Base-by-base conservation (phyloP, 30 jellyfish, hydroid and myxozoan genomes). In the Aurelia sp. region DNA sequence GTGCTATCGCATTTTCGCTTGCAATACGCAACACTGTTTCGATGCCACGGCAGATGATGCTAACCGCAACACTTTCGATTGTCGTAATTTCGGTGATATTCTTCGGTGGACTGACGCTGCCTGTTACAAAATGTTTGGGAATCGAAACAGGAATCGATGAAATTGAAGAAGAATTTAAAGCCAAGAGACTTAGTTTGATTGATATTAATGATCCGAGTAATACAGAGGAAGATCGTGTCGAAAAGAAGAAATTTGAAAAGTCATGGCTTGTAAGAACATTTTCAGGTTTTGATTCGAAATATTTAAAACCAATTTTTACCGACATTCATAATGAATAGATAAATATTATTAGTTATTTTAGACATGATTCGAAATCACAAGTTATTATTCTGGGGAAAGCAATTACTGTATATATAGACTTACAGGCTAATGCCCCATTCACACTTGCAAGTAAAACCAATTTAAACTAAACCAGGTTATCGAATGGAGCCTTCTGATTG, bases 1-100 rank as follows among this genome's bases (percentile, higher is more conserved):
- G 99, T 4, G 99, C 99, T 35, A 92, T 96, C 68, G 99, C 99
- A 11, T 96, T 96, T 72, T 93, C 99, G 30, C 86, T 96, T 17
- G 99, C 99, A 21, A 96, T 96, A 65, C 97, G 99, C 20, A 96
- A 96, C 77, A 96, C 99, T 16, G 98, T 90, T 4, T 91, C 99
- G 3, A 92, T 74, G 60, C 98, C 98, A 24, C 90, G 99, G 44
- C 98, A 96, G 74, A 89, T 96, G 98, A 96, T 96, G 99, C 82
- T 96, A 17, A 96, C 99, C 47, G 98, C 99, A 19, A 96, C 99
- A 3, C 68, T 96, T 63, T 72, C 93, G 18, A 91, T 93, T 27
- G 99, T 96, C 68, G 89, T 96, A 12, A 84, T 96, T 13, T 96
- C 99, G 9, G 99, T 96, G 8, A 85, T 96, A 21, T 55, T 96